A percentile compares a stretch with the other conserved stretches of the same genome.
phyloP scores from a whole-genome alignment of 2,797 vertebrate species.

The Prionace glauca region DNA sequence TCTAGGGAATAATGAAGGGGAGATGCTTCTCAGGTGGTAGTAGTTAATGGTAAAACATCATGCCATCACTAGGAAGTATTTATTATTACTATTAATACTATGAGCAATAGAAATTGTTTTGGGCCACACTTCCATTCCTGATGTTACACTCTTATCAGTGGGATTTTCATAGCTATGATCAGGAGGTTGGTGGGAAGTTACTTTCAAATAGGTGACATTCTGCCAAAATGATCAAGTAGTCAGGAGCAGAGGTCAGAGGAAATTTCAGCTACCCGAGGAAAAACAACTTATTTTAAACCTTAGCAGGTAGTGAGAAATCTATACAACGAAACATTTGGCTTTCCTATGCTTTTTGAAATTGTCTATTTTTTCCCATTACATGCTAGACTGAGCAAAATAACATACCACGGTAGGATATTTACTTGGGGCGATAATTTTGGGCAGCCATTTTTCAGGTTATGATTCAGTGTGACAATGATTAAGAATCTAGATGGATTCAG shows the following conservation, averaged over 20 bases:
- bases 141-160: too few species aligned
- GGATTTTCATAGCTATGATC: not conserved
- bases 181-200: not conserved
- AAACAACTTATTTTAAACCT: not conserved
- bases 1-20: not conserved
- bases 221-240: too few species aligned
- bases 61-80: too few species aligned
- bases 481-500: not conserved
- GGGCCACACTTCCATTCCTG: too few species aligned
- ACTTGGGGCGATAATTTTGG: not conserved
- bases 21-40: not conserved
- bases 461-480: not conserved
- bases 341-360: not conserved
- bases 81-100: too few species aligned
- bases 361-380: not conserved
- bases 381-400: not conserved
- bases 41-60: not conserved
- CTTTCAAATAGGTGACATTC: not conserved
- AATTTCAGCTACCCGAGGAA: not conserved
- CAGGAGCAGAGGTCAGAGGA: not conserved
- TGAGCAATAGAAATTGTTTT: too few species aligned
- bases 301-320: not conserved
- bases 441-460: not conserved
- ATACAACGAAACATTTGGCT: not conserved
- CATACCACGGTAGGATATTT: not conserved